Percentiles rank a stretch among this genome's conserved stretches.
phyloP scores from a whole-genome alignment of 2,797 vertebrate species.

The Alca torda region DNA sequence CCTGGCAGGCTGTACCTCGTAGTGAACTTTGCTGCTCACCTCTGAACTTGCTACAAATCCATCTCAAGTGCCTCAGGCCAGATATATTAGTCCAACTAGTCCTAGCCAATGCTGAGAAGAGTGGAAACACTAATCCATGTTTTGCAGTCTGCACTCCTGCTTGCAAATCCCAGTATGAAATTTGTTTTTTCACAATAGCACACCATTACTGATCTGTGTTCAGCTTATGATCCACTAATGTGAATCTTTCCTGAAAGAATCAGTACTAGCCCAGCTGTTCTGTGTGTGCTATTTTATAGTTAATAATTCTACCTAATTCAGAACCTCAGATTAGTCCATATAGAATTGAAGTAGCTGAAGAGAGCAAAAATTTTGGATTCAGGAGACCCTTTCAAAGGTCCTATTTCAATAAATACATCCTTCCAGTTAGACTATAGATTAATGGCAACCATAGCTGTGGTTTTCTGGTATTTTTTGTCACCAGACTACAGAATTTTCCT shows the following conservation, averaged over 20 bases:
- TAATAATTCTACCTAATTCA: neutral
- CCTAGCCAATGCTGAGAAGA: neutral
- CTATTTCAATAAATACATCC: neutral
- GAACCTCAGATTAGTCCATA: neutral
- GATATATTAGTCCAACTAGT: neutral
- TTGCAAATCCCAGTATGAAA: neutral
- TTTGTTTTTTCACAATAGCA: neutral
- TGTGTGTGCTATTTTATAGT: neutral
- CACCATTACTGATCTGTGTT: neutral
- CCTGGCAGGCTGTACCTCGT: neutral
- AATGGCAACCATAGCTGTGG: neutral
- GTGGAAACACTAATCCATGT: neutral
- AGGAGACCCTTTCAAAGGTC: neutral
- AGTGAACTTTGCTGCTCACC: neutral
- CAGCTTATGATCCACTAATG: neutral
- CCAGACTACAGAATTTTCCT: neutral
- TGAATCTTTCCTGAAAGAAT: neutral
- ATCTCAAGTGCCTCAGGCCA: neutral
- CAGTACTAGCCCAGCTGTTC: neutral
- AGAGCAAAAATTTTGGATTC: neutral
- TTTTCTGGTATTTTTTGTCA: neutral
- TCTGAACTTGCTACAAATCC: neutral
- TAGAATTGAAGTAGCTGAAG: neutral
- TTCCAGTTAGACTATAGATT: neutral
- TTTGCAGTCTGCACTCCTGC: neutral